Evolutionary conservation across 2,888 invertebrate species (phyloP).

Genomic region (Phorcus lineatus): DNA sequence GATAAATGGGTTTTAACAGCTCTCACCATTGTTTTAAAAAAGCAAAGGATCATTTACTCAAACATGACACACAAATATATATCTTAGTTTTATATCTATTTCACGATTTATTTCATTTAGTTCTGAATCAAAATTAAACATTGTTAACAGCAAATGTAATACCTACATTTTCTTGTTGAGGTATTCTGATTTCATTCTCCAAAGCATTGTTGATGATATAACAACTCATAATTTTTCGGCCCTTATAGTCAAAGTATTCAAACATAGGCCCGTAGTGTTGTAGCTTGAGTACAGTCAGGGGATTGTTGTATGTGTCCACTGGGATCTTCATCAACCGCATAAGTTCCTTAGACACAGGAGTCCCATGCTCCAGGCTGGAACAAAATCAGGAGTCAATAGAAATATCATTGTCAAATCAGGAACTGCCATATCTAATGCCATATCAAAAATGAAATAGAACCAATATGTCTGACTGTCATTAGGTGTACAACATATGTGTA

Average conservation of each 20-base stretch:
- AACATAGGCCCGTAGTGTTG: conserved; percentile 91
- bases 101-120: too few species aligned
- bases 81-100: too few species aligned
- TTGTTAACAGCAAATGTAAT: neutral
- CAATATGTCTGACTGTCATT: too few species aligned
- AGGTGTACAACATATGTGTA: too few species aligned
- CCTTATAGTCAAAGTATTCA: conserved; percentile 89
- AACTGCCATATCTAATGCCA: neutral
- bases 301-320: conserved; percentile 94
- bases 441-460: neutral
- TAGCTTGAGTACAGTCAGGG: conserved; percentile 89
- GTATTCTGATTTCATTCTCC: conserved; percentile 91
- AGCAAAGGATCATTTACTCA: too few species aligned
- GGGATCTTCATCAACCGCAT: conserved; percentile 95
- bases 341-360: conserved; percentile 90
- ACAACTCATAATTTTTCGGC: conserved; percentile 89
- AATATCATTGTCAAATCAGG: too few species aligned
- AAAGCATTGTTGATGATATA: conserved; percentile 92
- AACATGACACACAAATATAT: too few species aligned
- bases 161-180: conserved; percentile 88
- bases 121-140: too few species aligned
- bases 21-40: too few species aligned
- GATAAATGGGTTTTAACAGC: neutral
- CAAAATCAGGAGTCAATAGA: neutral
- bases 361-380: conserved; percentile 71